These are phyloP conservation scores for Suncus etruscus DNA, from an alignment of 2,113 vertebrate genomes.

Conservation along the genomic window DNA sequence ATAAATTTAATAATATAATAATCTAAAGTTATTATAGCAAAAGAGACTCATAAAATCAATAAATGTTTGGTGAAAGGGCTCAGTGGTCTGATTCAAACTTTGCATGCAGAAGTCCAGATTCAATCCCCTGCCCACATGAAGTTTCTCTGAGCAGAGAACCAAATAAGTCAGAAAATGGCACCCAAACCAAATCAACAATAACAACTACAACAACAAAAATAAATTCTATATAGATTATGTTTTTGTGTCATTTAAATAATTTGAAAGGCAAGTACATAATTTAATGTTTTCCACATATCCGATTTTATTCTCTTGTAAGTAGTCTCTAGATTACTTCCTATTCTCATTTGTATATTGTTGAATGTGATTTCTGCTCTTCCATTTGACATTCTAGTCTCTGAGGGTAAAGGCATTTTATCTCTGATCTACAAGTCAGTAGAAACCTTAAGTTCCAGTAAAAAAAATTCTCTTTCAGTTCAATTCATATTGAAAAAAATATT, in stretches of 20 bases:
- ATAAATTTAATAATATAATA: too few species aligned
- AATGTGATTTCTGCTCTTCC: slow-evolving; percentile 14
- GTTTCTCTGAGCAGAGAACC: too few species aligned
- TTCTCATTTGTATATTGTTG: neutral
- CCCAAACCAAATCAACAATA: too few species aligned
- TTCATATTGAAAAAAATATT: slow-evolving; percentile 12
- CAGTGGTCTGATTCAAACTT: too few species aligned
- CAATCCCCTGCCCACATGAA: too few species aligned
- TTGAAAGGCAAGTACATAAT: slow-evolving; percentile 2
- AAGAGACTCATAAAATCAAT: neutral
- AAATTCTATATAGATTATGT: neutral
- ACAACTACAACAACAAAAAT: neutral
- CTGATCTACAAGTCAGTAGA: neutral
- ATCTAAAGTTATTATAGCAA: neutral
- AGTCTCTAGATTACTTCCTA: too few species aligned
- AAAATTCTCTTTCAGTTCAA: neutral
- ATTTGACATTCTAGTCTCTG: neutral
- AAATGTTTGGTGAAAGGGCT: too few species aligned
- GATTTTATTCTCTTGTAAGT: neutral
- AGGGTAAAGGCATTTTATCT: neutral
- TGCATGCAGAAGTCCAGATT: too few species aligned
- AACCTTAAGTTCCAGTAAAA: neutral
- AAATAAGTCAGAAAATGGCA: too few species aligned
- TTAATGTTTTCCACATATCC: neutral
- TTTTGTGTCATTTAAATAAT: neutral